Base-by-base conservation (phyloP, 2,888 invertebrate genomes). In the Dermolepida albohirtum region DNA sequence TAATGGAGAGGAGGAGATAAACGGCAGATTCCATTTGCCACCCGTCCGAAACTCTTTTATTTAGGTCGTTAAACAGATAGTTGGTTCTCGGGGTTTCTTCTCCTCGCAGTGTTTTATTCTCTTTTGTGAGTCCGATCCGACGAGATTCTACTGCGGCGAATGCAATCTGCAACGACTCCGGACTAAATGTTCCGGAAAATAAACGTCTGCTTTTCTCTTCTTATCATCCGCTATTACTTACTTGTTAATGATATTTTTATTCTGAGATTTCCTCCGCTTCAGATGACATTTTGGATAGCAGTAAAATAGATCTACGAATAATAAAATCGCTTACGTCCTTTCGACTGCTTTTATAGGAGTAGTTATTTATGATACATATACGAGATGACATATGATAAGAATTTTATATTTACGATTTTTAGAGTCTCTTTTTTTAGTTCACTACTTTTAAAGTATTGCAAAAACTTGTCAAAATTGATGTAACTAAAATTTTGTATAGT, bases 41-140 rank as follows among this genome's bases (percentile, higher is more conserved):
- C 77, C 78, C 79, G 78, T 80, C 80, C 77, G 78, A 81, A 82
- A 81, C 80, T 81, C 80, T 81, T 81, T 81, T 82, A 81, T 82
- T 82, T 80, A 79, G 79, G 78, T 80, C 80, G 81, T 82, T 82
- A 81, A 81, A 77, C 78, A 79, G 79, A 80, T 79, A 80, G 75
- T 77, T 78, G 77, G 78, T 77, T 22, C n/a, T 76, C 75, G 70
- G 54, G 54, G 16, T 54, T 54, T 40, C 40, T 34, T 34, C 34
- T 59, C 14, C 14, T 39, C 75, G 74, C 71, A 72, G 74, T 74
- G 72, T 74, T 75, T 74, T 70, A 73, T 72, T 77, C 73, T 73
- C 70, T 70, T 73, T 71, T 59, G 64, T 64, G 65, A 54, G 66
- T 70, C 67, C 65, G 68, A 47, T 70, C 62, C 57, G 8, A 12